A percentile compares a stretch with the other conserved stretches of the same genome.
Conservation (phyloP, 1,140 invertebrate species). For the Calephelis nemesis region DNA sequence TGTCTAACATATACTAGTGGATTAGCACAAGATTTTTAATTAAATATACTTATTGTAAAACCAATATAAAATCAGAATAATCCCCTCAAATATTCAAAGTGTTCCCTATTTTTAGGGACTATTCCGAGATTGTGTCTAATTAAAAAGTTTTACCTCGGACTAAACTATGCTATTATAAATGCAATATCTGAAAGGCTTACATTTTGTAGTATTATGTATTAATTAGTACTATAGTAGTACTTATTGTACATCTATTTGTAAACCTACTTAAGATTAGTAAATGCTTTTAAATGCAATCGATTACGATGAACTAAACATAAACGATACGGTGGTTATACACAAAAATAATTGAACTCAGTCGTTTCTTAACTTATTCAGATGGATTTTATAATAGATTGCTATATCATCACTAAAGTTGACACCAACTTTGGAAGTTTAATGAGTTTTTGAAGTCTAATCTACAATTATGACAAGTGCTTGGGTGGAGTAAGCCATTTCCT, state of each 20-base stretch:
- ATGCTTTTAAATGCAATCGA: conserved; percentile 73
- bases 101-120: conserved; percentile 53
- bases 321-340: conserved; percentile 66
- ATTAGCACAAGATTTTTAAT: conserved; percentile 24
- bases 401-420: conserved; percentile 2
- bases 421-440: conserved; percentile 7
- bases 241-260: conserved; percentile 42
- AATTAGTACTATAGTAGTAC: conserved; percentile 1
- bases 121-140: conserved; percentile 55
- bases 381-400: conserved; percentile 1
- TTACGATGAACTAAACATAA: conserved; percentile 62
- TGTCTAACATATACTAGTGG: background rate
- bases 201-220: conserved; percentile 14
- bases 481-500: conserved; percentile 92
- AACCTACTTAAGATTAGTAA: conserved; percentile 65
- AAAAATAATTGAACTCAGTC: conserved; percentile 41
- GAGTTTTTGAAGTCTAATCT: conserved; percentile 1
- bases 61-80: conserved; percentile 63
- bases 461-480: conserved; percentile 82
- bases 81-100: conserved; percentile 51
- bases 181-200: conserved; percentile 36
- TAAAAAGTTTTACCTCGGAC: conserved; percentile 24
- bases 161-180: conserved; percentile 34
- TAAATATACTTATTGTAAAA: conserved; percentile 26
- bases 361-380: conserved; percentile 37